A percentile compares a stretch with the other conserved stretches of the same genome.
These are phyloP conservation scores for Sapayoa aenigma DNA, from an alignment of 2,113 vertebrate species.

Conservation along the genomic window DNA sequence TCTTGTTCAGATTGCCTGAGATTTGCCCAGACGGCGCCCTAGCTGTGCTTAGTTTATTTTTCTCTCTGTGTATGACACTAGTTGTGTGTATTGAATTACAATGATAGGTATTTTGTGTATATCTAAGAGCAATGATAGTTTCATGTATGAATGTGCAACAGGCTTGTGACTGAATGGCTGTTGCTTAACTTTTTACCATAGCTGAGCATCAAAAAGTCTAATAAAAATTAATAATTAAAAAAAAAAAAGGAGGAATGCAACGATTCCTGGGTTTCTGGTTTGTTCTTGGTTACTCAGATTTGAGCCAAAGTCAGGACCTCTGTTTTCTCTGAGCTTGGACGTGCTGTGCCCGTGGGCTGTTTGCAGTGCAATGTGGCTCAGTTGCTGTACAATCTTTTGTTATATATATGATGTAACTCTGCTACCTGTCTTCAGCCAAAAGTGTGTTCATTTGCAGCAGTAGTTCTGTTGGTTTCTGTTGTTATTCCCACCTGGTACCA, in stretches of 20 bases:
- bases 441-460: conserved; percentile 62
- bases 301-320: conserved; percentile 43
- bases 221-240: neutral
- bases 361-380: conserved; percentile 42
- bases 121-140: conserved; percentile 75
- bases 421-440: conserved; percentile 53
- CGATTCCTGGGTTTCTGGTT: conserved; percentile 65
- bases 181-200: conserved; percentile 75
- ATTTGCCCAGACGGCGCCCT: conserved; percentile 72
- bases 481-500: conserved; percentile 32
- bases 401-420: conserved; percentile 43
- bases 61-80: conserved; percentile 67
- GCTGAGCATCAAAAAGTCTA: conserved; percentile 53
- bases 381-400: conserved; percentile 47
- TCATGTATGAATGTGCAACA: conserved; percentile 81
- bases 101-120: conserved; percentile 79
- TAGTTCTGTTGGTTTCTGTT: conserved; percentile 37
- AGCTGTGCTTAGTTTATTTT: conserved; percentile 75
- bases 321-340: conserved; percentile 53
- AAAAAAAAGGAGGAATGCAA: conserved; percentile 74
- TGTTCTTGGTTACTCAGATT: conserved; percentile 59
- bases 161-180: conserved; percentile 75
- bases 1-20: conserved; percentile 73
- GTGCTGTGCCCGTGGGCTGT: conserved; percentile 27
- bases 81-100: conserved; percentile 78